Evolutionary conservation across 2,113 vertebrate genomes (phyloP), one percentile per base, ranked within the genome.

Genomic region (Pholis gunnellus): DNA sequence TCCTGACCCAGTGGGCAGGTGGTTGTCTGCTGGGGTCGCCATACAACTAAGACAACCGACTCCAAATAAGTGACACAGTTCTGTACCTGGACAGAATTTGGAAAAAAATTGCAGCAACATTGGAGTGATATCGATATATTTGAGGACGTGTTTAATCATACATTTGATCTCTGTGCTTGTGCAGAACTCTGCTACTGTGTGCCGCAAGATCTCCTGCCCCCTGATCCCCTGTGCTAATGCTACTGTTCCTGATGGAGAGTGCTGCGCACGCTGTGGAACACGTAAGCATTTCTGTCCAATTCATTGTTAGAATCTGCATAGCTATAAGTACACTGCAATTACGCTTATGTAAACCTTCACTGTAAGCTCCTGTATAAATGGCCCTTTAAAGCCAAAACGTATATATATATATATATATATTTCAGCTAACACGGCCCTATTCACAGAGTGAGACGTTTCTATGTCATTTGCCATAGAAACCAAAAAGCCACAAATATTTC

Each of bases 141-240:
- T 57, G 22, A 31, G 29, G 11, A 59, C 2, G 18, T 46, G 10
- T 71, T 22, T 57, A 67, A 69, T 48, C 20, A 40, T 54, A 36
- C 36, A 64, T 75, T 56, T 74, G 17, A 72, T 81, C 31, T 72
- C 25, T 85, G 22, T 75, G n/a, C 80, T 80, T 84, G 73, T 80
- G 48, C 88, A 99, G 98, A 97, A 99, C 68, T 99, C 98, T 17
- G 96, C 97, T 42, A 99, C 97, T 3, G 96, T 99, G 80, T 99
- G 98, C 89, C 97, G 96, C 84, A 98, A 99, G 88, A 97, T 98
- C 81, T 99, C 98, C 82, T 99, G 98, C 79, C 98, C 98, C 38
- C 94, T 99, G 77, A 97, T 99, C 89, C 96, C 97, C 81, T 99
- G 98, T 78, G 96, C 96, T 79, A 99, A 99, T 36, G 97, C 98